Evolutionary conservation across 2,888 invertebrate genomes (phyloP).

Genomic region (Agrilus cyanescens): DNA sequence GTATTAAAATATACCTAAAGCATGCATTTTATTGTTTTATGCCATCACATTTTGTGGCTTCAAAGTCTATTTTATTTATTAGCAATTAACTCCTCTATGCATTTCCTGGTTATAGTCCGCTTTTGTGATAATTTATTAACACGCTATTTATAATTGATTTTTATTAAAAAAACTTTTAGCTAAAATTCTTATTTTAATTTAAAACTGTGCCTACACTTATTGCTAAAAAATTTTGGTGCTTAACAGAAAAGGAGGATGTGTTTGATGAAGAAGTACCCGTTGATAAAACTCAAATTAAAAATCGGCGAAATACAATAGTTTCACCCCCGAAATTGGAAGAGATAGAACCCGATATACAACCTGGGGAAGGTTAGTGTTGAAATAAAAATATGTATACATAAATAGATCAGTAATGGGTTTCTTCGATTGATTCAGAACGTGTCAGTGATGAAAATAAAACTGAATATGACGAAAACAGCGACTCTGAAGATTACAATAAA

Average conservation of each 20-base stretch:
- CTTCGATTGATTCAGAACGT: constrained; percentile 6
- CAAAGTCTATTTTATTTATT: background rate
- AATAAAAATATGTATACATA: background rate
- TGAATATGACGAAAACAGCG: constrained; percentile 33
- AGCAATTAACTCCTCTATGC: too few species aligned
- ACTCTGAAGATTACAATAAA: constrained; percentile 24
- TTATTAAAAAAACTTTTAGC: too few species aligned
- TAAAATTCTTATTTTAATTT: too few species aligned
- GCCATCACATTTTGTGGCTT: background rate
- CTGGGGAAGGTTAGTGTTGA: constrained; percentile 19
- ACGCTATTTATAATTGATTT: too few species aligned
- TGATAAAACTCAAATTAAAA: constrained; percentile 28
- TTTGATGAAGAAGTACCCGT: too few species aligned
- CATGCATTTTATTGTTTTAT: constrained; percentile 15
- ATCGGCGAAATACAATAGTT: constrained; percentile 37
- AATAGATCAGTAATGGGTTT: constrained; percentile 5
- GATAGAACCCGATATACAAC: constrained; percentile 24
- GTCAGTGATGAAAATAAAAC: constrained; percentile 10
- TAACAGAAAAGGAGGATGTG: too few species aligned
- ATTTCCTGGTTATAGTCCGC: too few species aligned
- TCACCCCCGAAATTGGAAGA: constrained; percentile 32
- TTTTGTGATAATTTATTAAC: too few species aligned
- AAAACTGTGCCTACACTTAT: too few species aligned
- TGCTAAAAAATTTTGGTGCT: too few species aligned
- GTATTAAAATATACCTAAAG: constrained; percentile 34